A percentile compares a stretch with the other conserved stretches of the same genome.
Evolutionary conservation across 2,113 vertebrate species (phyloP).

Genomic region (Engraulis encrasicolus): DNA sequence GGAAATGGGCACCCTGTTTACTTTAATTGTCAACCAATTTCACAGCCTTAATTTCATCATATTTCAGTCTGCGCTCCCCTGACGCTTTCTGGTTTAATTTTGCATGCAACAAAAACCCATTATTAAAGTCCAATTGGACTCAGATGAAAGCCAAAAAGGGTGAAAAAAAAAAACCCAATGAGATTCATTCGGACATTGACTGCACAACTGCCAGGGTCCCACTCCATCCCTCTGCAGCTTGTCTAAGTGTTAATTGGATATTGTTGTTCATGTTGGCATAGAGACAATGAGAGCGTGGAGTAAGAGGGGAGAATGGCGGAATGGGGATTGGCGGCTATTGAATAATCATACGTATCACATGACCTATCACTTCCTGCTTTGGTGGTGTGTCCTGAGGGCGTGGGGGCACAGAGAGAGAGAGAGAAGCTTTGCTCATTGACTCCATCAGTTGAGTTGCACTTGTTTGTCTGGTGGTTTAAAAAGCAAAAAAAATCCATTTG

Average conservation of each 20-base stretch:
- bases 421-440: no score
- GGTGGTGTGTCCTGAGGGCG: not conserved
- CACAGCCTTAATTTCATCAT: constrained; percentile 49
- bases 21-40: constrained; percentile 48
- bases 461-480: not conserved
- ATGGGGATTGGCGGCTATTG: not conserved
- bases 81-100: constrained; percentile 44
- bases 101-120: constrained; percentile 39
- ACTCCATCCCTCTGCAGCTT: constrained; percentile 26
- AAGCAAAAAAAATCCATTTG: constrained; percentile 1
- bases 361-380: constrained; percentile 6
- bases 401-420: not conserved
- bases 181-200: constrained; percentile 29
- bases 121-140: constrained; percentile 53
- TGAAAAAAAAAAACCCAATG: no score
- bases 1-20: constrained; percentile 42
- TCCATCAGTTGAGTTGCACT: not conserved
- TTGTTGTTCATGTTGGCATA: constrained; percentile 32
- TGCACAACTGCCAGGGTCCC: constrained; percentile 24
- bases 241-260: constrained; percentile 44
- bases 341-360: constrained; percentile 38
- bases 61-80: constrained; percentile 42
- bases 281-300: constrained; percentile 13
- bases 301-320: not conserved
- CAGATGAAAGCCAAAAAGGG: constrained; percentile 35